These are phyloP conservation scores for Chondrosia reniformis DNA, from an alignment of 37 sponge, comb jelly and placozoan species.

Conservation along the genomic window DNA sequence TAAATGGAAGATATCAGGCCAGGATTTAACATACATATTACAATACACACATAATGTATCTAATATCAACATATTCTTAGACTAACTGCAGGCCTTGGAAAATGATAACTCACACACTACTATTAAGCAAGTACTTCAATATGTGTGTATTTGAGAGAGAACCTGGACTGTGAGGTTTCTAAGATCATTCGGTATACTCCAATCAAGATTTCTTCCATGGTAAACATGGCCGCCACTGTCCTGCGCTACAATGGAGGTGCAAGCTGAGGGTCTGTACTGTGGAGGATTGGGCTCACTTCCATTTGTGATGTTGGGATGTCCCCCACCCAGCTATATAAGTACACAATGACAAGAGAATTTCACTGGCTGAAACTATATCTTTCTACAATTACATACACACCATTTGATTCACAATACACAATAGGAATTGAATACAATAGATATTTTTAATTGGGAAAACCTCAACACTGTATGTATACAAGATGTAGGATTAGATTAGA, in stretches of 20 bases:
- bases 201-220: slow-evolving; percentile 76
- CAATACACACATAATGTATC: too few species aligned
- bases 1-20: neutral
- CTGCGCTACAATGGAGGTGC: slow-evolving; percentile 71
- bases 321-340: slow-evolving; percentile 49
- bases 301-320: slow-evolving; percentile 61
- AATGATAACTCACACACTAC: neutral
- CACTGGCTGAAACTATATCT: too few species aligned
- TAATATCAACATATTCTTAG: too few species aligned
- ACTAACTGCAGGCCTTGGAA: too few species aligned
- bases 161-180: slow-evolving; percentile 60
- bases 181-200: slow-evolving; percentile 62
- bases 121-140: neutral
- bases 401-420: neutral
- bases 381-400: too few species aligned
- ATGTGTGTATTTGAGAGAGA: neutral
- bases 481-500: too few species aligned
- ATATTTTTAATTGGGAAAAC: too few species aligned
- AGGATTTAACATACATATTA: neutral
- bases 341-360: neutral
- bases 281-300: slow-evolving; percentile 14
- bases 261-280: slow-evolving; percentile 21
- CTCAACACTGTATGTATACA: too few species aligned
- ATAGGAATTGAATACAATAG: neutral
- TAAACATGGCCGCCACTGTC: slow-evolving; percentile 14